These are phyloP conservation scores for Spea bombifrons DNA, from an alignment of 2,113 vertebrate genomes.

Conservation along the genomic window DNA sequence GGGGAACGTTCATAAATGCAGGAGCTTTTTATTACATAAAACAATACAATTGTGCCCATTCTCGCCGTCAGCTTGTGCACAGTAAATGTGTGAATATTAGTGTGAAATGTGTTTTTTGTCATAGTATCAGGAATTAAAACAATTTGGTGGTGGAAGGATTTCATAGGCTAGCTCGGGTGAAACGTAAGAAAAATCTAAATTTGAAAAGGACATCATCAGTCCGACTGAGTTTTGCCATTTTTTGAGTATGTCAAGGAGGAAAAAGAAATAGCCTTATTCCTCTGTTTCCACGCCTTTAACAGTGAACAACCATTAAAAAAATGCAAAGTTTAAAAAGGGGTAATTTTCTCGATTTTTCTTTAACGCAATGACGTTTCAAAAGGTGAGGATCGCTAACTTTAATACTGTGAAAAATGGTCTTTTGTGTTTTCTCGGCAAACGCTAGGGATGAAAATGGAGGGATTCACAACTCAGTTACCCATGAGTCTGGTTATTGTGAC, in stretches of 20 bases:
- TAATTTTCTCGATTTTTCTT: constrained; percentile 9
- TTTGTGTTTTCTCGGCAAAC: constrained; percentile 61
- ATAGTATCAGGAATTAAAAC: constrained; percentile 79
- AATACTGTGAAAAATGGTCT: constrained; percentile 64
- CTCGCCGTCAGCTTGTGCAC: constrained; percentile 94
- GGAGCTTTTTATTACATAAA: constrained; percentile 12
- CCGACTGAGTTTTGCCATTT: not conserved
- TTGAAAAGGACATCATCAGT: not conserved
- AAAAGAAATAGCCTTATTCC: constrained; percentile 50
- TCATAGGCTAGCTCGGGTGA: constrained; percentile 81
- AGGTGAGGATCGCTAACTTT: constrained; percentile 53
- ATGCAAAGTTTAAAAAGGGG: constrained; percentile 20
- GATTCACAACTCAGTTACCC: constrained; percentile 29
- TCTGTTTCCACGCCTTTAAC: constrained; percentile 52
- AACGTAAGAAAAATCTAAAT: constrained; percentile 53
- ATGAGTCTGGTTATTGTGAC: not conserved
- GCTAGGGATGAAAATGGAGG: constrained; percentile 63
- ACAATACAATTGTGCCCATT: constrained; percentile 45
- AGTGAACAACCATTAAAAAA: constrained; percentile 15
- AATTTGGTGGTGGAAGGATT: constrained; percentile 82
- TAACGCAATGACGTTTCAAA: constrained; percentile 48
- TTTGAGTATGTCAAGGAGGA: constrained; percentile 32
- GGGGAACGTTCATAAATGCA: not conserved
- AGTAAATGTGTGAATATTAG: constrained; percentile 93
- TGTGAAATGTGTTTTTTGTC: constrained; percentile 92